Base-by-base conservation (phyloP, 2,888 invertebrate genomes). In the Thera obeliscata region DNA sequence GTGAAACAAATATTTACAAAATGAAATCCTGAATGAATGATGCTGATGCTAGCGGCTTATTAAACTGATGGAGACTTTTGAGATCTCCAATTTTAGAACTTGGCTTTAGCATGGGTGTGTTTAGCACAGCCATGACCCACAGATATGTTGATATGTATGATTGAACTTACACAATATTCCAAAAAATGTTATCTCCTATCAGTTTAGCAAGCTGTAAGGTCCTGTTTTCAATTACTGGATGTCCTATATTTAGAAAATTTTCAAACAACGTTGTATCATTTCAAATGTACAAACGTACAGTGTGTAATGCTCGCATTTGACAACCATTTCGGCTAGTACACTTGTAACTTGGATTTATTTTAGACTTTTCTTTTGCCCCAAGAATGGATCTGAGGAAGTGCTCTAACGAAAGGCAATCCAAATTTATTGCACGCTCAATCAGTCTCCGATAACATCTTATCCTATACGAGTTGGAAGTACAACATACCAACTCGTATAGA, bases 391-490 rank as follows among this genome's bases (percentile, higher is more conserved):
- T 64, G 69, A 74, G 12, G 70, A 72, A 76, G 22, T 75, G 74
- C 76, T 79, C 76, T 78, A 79, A 58, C 79, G 82, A 80, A 82
- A 86, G 81, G 82, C 82, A 83, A 85, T 85, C 82, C 75, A 80
- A 85, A 89, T 88, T 87, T 87, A 88, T 87, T 82, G 83, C 81
- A 74, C 80, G 82, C 82, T 86, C 83, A 84, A 87, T 88, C 86
- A 85, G 81, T 76, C 80, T 74, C 76, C 80, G 85, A 84, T 87
- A 86, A 84, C 82, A 76, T 74, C 76, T 78, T 75, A 73, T 75
- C 74, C 78, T 76, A 82, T 82, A 83, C 50, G 6, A 50, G 77
- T 80, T 76, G 9, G 43, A 9, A 73, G 71, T 74, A 70, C 68
- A 72, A 75, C 35, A 50, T 36, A 61, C 74, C 70, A 66, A 64